These are phyloP conservation scores for Athripsodes cinereus DNA, from an alignment of 2,888 invertebrate genomes.

Conservation along the genomic window DNA sequence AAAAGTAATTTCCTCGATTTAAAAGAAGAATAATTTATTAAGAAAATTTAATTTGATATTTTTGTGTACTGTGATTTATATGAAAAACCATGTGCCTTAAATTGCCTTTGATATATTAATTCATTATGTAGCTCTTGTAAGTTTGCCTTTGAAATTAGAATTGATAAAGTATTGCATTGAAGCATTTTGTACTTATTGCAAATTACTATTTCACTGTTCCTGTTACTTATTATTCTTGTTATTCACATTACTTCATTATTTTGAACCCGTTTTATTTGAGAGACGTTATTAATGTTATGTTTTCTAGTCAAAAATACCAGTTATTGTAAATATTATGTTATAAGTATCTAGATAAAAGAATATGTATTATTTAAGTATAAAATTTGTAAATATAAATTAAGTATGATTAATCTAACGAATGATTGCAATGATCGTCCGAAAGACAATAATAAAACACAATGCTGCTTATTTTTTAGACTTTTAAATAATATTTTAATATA, in stretches of 20 bases:
- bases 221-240: neutral
- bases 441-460: no score
- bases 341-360: no score
- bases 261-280: neutral
- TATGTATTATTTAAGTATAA: no score
- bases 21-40: neutral
- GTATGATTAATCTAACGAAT: no score
- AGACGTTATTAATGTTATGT: neutral
- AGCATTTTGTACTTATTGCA: neutral
- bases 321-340: neutral
- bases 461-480: no score
- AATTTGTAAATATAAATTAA: no score
- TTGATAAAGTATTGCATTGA: no score
- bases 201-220: neutral
- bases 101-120: slow-evolving; percentile 3
- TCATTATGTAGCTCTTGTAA: no score
- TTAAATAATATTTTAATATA: no score
- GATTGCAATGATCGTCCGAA: no score
- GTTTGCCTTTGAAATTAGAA: no score
- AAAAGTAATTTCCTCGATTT: slow-evolving; percentile 11
- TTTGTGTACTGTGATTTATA: slow-evolving; percentile 4
- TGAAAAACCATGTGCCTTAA: slow-evolving; percentile 7
- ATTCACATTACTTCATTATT: neutral
- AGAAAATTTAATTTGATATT: slow-evolving; percentile 3
- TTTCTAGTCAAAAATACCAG: slow-evolving; percentile 7